These are phyloP conservation scores for Danionella dracula DNA, from an alignment of 2,797 vertebrate species.

Conservation along the genomic window DNA sequence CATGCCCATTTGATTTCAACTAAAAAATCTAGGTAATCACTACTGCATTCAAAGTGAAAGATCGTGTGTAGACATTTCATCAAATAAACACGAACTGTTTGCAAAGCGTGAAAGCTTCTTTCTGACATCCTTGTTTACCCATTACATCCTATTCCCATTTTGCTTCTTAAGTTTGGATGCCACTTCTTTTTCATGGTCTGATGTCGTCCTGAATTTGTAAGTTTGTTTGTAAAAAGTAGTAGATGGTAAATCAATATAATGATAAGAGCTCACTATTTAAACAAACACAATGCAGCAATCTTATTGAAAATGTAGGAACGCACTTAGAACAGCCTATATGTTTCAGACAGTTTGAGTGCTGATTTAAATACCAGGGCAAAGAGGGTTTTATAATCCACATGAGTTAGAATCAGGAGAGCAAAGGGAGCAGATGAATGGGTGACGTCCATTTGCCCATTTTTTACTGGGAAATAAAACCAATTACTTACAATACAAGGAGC, in stretches of 20 bases:
- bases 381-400: conserved; percentile 2
- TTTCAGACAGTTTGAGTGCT: conserved; percentile 33
- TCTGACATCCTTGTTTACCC: neutral
- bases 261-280: conserved; percentile 49
- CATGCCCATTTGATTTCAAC: no score
- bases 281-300: conserved; percentile 39
- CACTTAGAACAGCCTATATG: conserved; percentile 55
- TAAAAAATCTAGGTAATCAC: no score
- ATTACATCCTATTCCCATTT: neutral
- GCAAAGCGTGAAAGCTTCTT: neutral
- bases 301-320: conserved; percentile 38
- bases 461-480: conserved; percentile 14
- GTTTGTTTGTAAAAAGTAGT: conserved; percentile 31
- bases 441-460: conserved; percentile 22
- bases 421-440: conserved; percentile 8
- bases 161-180: neutral
- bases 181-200: neutral
- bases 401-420: neutral
- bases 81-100: conserved; percentile 13
- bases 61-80: neutral
- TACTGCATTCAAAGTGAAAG: neutral
- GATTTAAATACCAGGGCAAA: conserved; percentile 24
- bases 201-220: conserved; percentile 19
- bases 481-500: conserved; percentile 26
- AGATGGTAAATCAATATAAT: conserved; percentile 44